These are phyloP conservation scores for Corythaixoides concolor DNA, from an alignment of 2,113 vertebrate species.

Conservation along the genomic window DNA sequence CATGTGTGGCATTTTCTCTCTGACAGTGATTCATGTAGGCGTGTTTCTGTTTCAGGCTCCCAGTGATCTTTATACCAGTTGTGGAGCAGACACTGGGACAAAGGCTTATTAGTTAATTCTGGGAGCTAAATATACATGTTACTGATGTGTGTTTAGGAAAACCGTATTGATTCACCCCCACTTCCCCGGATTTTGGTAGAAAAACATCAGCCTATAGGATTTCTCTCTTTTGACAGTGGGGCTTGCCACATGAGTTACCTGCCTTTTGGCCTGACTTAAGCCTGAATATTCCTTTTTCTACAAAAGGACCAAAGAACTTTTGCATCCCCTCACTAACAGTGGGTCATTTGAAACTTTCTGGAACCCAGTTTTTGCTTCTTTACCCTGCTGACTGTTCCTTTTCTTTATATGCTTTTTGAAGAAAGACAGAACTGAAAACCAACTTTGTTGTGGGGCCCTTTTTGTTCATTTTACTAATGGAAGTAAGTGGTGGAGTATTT, in stretches of 20 bases:
- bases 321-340: neutral
- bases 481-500: neutral
- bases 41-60: neutral
- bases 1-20: neutral
- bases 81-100: neutral
- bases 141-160: neutral
- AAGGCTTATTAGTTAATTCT: neutral
- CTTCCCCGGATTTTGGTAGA: neutral
- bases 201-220: neutral
- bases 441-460: neutral
- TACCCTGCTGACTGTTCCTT: neutral
- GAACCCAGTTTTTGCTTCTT: neutral
- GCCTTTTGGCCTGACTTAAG: neutral
- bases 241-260: neutral
- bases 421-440: neutral
- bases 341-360: neutral
- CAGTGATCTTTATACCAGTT: neutral
- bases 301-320: neutral
- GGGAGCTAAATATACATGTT: neutral
- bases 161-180: neutral
- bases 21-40: neutral
- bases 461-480: neutral
- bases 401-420: neutral
- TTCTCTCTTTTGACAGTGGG: neutral
- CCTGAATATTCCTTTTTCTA: neutral